Percentiles rank a stretch among this genome's conserved stretches.
Conservation (phyloP, 64 coral and sea anemone genomes). For the Hydrozoanthus tunicans region DNA sequence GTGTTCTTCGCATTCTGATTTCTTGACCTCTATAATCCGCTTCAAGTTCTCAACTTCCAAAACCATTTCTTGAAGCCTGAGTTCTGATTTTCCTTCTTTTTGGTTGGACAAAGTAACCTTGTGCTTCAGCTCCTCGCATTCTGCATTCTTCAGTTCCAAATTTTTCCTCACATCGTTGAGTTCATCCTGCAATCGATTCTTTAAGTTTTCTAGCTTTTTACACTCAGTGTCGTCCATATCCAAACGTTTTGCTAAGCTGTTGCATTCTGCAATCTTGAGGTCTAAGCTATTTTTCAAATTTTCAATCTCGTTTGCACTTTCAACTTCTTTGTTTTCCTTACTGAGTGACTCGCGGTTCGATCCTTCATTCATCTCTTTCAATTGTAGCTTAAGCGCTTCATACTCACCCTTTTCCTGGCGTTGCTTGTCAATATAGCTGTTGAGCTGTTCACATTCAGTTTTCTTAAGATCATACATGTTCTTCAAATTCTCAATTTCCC, state of each 20-base stretch:
- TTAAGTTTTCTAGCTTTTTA: not conserved
- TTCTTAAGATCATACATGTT: conserved; percentile 41
- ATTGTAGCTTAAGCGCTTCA: conserved; percentile 27
- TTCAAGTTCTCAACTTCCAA: conserved; percentile 19
- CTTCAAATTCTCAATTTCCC: conserved; percentile 18
- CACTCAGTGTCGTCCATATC: not conserved
- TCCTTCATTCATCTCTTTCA: not conserved
- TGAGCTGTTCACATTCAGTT: conserved; percentile 42
- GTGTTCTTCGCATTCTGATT: conserved; percentile 34
- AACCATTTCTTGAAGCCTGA: not conserved
- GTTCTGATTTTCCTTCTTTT: not conserved
- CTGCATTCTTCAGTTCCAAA: conserved; percentile 21
- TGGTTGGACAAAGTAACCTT: not conserved
- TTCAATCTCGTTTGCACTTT: conserved; percentile 18
- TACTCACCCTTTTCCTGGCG: conserved; percentile 13
- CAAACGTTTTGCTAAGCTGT: not conserved
- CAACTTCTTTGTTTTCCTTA: conserved; percentile 31
- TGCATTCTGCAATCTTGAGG: conserved; percentile 1
- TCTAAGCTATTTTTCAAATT: conserved; percentile 47
- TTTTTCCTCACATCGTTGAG: conserved; percentile 16
- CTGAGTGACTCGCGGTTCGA: not conserved
- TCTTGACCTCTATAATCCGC: conserved; percentile 27
- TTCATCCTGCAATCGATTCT: not conserved
- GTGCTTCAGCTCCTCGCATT: not conserved
- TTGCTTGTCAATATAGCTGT: conserved; percentile 34